A percentile compares a stretch with the other conserved stretches of the same genome.
phyloP scores from a whole-genome alignment of 1,140 invertebrate species.

The Brachionus rubens region DNA sequence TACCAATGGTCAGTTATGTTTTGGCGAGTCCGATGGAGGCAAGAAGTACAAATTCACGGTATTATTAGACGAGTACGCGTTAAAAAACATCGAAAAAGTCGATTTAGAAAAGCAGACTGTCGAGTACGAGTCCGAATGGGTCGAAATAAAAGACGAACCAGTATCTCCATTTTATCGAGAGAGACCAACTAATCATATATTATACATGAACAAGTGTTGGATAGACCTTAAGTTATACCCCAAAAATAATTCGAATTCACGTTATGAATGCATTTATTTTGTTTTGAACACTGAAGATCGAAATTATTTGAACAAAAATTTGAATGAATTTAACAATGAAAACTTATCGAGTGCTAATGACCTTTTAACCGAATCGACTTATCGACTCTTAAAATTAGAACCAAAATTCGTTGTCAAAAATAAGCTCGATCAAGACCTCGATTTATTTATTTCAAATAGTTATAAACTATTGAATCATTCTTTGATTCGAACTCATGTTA shows the following conservation, averaged over 20 bases:
- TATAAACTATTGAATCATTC: background rate
- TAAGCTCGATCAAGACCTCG: background rate
- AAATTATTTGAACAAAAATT: constrained; percentile 28
- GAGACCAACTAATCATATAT: background rate
- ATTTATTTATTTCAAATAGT: background rate
- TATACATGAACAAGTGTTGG: constrained; percentile 41
- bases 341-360: background rate
- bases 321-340: background rate
- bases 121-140: constrained; percentile 38
- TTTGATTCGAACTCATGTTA: background rate
- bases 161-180: constrained; percentile 43
- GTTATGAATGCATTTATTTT: constrained; percentile 15
- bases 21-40: background rate
- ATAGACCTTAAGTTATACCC: constrained; percentile 25
- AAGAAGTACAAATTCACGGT: constrained; percentile 14
- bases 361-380: background rate
- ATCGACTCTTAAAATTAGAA: background rate
- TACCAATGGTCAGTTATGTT: background rate
- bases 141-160: constrained; percentile 40
- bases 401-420: constrained; percentile 26
- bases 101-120: constrained; percentile 13
- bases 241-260: background rate
- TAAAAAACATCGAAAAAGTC: background rate
- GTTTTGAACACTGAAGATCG: background rate
- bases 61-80: background rate